Percentiles rank a stretch among this genome's conserved stretches.
phyloP scores from a whole-genome alignment of 2,797 vertebrate species.

The Rhynchonycteris naso region DNA sequence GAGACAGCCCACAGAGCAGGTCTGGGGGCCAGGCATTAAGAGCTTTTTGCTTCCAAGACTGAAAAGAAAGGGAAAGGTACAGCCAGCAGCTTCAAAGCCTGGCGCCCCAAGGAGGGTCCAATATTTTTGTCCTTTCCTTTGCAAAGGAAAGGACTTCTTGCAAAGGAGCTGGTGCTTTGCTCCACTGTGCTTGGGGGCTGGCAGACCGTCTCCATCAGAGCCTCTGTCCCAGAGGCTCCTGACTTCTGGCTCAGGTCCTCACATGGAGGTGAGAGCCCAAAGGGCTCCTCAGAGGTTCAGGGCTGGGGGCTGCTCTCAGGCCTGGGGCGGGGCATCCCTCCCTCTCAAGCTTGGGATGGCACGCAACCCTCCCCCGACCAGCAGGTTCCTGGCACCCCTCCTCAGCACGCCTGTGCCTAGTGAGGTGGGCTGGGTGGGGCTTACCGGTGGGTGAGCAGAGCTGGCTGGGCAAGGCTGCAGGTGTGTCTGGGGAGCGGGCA shows the following conservation, averaged over 20 bases:
- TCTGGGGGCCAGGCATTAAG: background rate
- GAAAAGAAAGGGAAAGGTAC: background rate
- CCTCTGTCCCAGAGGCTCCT: background rate
- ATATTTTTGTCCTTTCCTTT: background rate
- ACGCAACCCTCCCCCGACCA: background rate
- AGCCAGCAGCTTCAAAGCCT: slow-evolving; percentile 18
- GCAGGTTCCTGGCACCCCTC: background rate
- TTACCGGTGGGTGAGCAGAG: slow-evolving; percentile 83
- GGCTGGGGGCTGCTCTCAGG: background rate
- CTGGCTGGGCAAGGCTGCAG: slow-evolving; percentile 80
- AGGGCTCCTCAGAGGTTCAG: background rate
- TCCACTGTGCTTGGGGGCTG: background rate
- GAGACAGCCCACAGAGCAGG: background rate
- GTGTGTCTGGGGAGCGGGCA: slow-evolving; percentile 80
- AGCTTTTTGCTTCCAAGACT: background rate
- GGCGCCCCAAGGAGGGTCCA: background rate
- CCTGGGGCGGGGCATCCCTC: background rate
- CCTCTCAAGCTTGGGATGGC: background rate
- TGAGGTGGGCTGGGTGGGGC: slow-evolving; percentile 70
- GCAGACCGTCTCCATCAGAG: background rate
- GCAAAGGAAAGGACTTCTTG: background rate
- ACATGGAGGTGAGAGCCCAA: fast-evolving
- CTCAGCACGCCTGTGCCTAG: background rate
- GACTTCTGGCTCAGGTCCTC: background rate
- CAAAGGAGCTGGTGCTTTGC: background rate